Base-by-base conservation (phyloP, 2,113 vertebrate genomes). In the Mustelus asterias region DNA sequence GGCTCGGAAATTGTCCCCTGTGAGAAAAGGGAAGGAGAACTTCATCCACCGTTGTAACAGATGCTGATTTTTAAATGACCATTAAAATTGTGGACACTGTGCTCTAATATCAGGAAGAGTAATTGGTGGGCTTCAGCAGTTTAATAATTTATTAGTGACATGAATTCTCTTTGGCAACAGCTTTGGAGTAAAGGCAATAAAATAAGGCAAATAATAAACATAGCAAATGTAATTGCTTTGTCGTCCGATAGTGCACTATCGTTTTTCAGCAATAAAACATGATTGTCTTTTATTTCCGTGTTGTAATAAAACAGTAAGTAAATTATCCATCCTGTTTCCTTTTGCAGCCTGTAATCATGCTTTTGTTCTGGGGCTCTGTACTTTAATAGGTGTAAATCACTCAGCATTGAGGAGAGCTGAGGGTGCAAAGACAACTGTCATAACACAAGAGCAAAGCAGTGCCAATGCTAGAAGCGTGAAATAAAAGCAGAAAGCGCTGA, bases 141-240 rank as follows among this genome's bases (percentile, higher is more conserved):
- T 93, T n/a, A 65, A 37, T 65, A 20, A 93, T 93, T 93, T 93
- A 65, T 37, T 14, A 63, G 54, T 14, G 58, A 20, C 29, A 33
- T 65, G 60, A 65, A 92, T 92, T 92, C 26, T 92, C 89, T 93
- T 65, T 65, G 60, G n/a, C 33, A 93, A 65, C 60, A 18, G 33
- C 60, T 93, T 93, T 37, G 37, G 60, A 93, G 18, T 37, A 95
- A 72, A 95, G 24, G 69, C 37, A 48, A 95, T 33, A 72, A 54
- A 76, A 48, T 54, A 48, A 76, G 44, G 33, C 16, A 44, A 14
- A 95, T 72, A 48, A 26, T 44, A 72, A 26, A 70, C 67, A 65
- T 72, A 44, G 44, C 94, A 93, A 93, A 93, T 65, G 26, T 95
- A 54, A 95, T 95, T 72, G 94, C 69, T 95, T 37, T 48, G 94